These are phyloP conservation scores for Tetragonula carbonaria DNA, from an alignment of 2,888 invertebrate species.

Conservation along the genomic window DNA sequence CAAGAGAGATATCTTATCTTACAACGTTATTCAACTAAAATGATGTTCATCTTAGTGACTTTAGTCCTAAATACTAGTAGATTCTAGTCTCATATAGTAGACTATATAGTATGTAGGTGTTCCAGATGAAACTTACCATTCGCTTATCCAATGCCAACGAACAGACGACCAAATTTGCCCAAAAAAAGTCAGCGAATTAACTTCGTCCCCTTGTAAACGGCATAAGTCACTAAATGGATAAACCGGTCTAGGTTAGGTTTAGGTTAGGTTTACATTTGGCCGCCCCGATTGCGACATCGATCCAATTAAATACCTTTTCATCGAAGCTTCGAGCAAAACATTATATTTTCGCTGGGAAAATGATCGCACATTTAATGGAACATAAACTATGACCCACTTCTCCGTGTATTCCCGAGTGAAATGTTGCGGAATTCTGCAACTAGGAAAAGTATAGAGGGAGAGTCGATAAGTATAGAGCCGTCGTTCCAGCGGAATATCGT, in stretches of 20 bases:
- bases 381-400: not conserved
- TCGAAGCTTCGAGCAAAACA: not conserved
- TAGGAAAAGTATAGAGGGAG: not conserved
- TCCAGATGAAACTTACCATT: not conserved
- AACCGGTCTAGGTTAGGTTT: not conserved
- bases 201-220: not conserved
- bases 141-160: not conserved
- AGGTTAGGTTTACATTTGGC: not conserved
- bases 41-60: too few relatives aligned
- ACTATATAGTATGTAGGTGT: not conserved
- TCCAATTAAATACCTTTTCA: not conserved
- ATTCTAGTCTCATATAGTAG: too few relatives aligned
- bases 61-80: too few relatives aligned
- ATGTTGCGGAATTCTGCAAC: not conserved
- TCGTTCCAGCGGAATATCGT: not conserved
- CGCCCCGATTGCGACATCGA: not conserved
- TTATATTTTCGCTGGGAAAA: not conserved
- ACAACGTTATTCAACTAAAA: too few relatives aligned
- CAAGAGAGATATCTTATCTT: too few relatives aligned
- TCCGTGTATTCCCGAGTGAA: not conserved
- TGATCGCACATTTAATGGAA: not conserved
- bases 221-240: too few relatives aligned
- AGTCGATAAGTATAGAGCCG: too few relatives aligned
- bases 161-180: not conserved
- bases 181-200: not conserved